A percentile compares a stretch with the other conserved stretches of the same genome.
These are phyloP conservation scores for Eupithecia vulgata DNA, from an alignment of 2,888 invertebrate species.

Conservation along the genomic window DNA sequence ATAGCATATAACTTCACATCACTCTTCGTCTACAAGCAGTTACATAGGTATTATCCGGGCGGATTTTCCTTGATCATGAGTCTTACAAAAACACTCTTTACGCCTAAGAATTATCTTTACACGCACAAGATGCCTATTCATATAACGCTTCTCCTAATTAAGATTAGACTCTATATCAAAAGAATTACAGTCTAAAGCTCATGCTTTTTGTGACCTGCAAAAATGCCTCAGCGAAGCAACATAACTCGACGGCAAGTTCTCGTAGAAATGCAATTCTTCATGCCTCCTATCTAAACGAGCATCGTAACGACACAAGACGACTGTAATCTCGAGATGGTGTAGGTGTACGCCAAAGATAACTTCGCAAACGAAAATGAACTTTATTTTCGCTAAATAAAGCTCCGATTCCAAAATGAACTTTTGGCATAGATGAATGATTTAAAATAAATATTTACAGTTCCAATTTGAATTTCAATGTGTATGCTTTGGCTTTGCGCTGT, in stretches of 20 bases:
- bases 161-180: not conserved
- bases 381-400: conserved; percentile 45
- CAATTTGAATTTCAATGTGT: conserved; percentile 42
- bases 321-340: conserved; percentile 76
- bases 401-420: conserved; percentile 39
- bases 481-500: conserved; percentile 21
- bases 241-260: conserved; percentile 55
- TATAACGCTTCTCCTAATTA: not conserved
- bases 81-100: no score
- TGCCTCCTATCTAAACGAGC: conserved; percentile 80
- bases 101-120: no score
- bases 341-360: conserved; percentile 42
- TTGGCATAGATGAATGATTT: conserved; percentile 54
- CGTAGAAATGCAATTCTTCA: conserved; percentile 80
- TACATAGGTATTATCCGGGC: no score
- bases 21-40: no score
- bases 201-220: not conserved
- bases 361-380: conserved; percentile 53
- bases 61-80: no score
- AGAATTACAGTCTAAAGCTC: not conserved
- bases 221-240: conserved; percentile 25
- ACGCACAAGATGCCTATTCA: not conserved
- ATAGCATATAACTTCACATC: no score
- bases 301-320: conserved; percentile 75
- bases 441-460: conserved; percentile 50